Base-by-base conservation (phyloP, 2,797 vertebrate genomes). In the Amblyraja radiata region DNA sequence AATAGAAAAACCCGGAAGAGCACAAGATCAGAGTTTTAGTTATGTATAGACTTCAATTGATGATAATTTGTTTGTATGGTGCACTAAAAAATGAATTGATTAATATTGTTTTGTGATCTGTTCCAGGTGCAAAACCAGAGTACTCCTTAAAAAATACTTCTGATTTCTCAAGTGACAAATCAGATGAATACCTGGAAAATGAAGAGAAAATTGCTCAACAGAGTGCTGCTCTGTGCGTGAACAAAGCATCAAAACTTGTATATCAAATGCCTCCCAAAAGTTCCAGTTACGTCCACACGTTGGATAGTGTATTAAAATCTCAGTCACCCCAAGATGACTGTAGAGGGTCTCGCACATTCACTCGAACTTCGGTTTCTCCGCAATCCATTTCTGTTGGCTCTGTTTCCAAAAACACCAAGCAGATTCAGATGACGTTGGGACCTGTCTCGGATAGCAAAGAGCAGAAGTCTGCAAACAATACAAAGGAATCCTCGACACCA, bases 151-250 rank as follows among this genome's bases (percentile, higher is more conserved):
- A 99, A 96, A 98, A 99, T 94, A 97, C 98, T 93, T 99, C 99
- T 0, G 99, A 98, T 0, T 99, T 99, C 96, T 99, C 98, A 95
- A 99, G 99, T 93, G 99, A 99, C 96, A 99, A 99, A 95, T 94
- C 99, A 95, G 99, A 99, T 94, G 98, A 99, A 94, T 99, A 99
- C 94, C 96, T 99, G 94, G 98, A 98, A 96, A 98, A 97, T 1
- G 99, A 99, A 95, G 99, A 97, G 81, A 99, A 98, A 94, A 95
- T 99, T 93, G 98, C 99, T 46, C 98, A 99, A 93, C 97, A 98
- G 58, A 97, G 97, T 39, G 96, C 96, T 0, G 96, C 97, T 94
- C 97, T 99, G 94, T 97, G 98, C 77, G 96, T 97, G 80, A 96
- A 96, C 1, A 93, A 95, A n/a, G 94, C 95, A 86, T 97, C 97